Evolutionary conservation across 1,140 invertebrate species (phyloP).

Genomic region (Zaprionus davidi): DNA sequence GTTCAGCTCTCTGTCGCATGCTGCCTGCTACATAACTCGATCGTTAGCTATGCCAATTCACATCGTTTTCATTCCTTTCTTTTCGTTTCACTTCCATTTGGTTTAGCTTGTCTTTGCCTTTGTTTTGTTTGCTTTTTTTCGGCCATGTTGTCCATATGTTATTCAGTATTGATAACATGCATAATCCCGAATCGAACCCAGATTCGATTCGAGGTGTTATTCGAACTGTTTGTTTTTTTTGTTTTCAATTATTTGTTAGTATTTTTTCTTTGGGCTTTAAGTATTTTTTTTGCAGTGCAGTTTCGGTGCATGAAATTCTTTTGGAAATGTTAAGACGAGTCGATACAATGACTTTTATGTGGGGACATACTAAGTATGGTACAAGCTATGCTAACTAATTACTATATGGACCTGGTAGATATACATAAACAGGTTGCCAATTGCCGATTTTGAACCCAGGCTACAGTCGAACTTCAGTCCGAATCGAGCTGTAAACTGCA

Average conservation of each 20-base stretch:
- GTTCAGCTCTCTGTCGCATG: constrained; percentile 8
- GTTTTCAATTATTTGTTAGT: constrained; percentile 1
- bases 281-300: constrained; percentile 19
- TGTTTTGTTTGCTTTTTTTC: background rate
- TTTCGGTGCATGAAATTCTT: constrained; percentile 14
- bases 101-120: constrained; percentile 16
- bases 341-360: constrained; percentile 11
- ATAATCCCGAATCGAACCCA: background rate
- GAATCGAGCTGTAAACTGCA: background rate
- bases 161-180: background rate
- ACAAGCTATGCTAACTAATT: constrained; percentile 19
- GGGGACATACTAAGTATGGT: constrained; percentile 3
- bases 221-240: background rate
- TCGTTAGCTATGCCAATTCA: constrained; percentile 13
- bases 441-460: constrained; percentile 1
- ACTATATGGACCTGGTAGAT: constrained; percentile 17
- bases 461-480: background rate
- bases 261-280: background rate
- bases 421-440: constrained; percentile 39
- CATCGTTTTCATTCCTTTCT: background rate
- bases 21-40: constrained; percentile 15
- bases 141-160: constrained; percentile 20
- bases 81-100: constrained; percentile 34
- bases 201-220: background rate
- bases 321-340: constrained; percentile 21